Evolutionary conservation across 2,797 vertebrate species (phyloP).

Genomic region (Tiaroga cobitis): DNA sequence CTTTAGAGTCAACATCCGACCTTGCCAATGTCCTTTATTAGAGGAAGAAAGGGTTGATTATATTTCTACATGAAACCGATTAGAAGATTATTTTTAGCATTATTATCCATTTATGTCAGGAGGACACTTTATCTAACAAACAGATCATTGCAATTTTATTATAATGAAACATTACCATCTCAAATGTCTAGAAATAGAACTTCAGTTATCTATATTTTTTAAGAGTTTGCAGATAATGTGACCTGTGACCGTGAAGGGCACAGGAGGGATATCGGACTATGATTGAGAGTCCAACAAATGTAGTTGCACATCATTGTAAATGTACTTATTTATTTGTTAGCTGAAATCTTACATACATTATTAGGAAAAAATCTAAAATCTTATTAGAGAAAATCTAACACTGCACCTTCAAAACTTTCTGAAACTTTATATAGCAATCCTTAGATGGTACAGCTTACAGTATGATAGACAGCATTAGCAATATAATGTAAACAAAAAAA

Average conservation of each 20-base stretch:
- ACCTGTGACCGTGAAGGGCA: background rate
- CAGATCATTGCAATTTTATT: background rate
- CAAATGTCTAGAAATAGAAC: background rate
- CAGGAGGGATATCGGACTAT: background rate
- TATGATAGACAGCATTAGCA: conserved; percentile 11
- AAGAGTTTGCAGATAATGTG: background rate
- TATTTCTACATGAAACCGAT: conserved; percentile 19
- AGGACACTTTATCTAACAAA: background rate
- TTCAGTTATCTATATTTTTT: background rate
- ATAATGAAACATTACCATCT: background rate
- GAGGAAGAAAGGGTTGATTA: conserved; percentile 14
- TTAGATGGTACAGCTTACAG: background rate
- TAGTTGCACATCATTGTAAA: background rate
- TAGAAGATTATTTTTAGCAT: background rate
- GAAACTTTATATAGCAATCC: background rate
- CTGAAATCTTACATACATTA: background rate
- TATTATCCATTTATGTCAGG: background rate
- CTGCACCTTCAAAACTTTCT: background rate
- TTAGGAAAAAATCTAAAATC: background rate
- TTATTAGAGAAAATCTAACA: too few relatives aligned
- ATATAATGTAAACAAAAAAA: conserved; percentile 2
- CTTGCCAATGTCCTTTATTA: conserved; percentile 1
- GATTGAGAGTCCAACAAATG: background rate
- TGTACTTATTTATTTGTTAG: background rate
- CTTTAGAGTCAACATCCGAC: background rate